A percentile compares a stretch with the other conserved stretches of the same genome.
Conservation (phyloP, 2,888 invertebrate species). For the Nowickia ferox region DNA sequence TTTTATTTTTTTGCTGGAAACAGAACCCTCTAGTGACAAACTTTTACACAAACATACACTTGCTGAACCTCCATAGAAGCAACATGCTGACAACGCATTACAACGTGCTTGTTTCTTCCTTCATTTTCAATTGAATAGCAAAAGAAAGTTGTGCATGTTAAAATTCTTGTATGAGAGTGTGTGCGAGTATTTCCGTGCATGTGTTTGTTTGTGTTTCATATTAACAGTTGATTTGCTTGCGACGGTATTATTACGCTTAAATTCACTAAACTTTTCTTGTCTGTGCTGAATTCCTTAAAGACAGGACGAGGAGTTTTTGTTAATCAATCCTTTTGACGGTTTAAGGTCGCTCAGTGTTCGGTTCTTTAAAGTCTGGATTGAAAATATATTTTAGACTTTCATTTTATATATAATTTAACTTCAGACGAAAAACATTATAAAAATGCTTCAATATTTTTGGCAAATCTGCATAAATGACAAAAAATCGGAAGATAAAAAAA, state of each 20-base stretch:
- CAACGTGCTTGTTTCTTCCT: slow-evolving; percentile 42
- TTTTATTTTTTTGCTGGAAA: slow-evolving; percentile 3
- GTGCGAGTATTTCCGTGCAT: slow-evolving; percentile 23
- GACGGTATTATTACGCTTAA: slow-evolving; percentile 75
- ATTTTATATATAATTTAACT: slow-evolving; percentile 62
- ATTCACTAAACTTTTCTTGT: slow-evolving; percentile 68
- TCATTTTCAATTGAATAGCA: slow-evolving; percentile 4
- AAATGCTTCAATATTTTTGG: slow-evolving; percentile 61
- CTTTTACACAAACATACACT: slow-evolving; percentile 17
- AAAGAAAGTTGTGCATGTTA: not conserved
- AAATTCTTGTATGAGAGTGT: slow-evolving; percentile 1
- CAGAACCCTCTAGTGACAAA: slow-evolving; percentile 33
- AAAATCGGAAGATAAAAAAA: not conserved
- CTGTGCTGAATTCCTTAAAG: slow-evolving; percentile 25
- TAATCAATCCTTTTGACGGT: slow-evolving; percentile 47
- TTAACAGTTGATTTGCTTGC: slow-evolving; percentile 75
- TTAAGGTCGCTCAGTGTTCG: slow-evolving; percentile 14
- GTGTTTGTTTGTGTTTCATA: slow-evolving; percentile 69
- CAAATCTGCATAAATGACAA: slow-evolving; percentile 13
- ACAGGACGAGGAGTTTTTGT: not conserved
- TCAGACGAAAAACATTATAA: slow-evolving; percentile 33
- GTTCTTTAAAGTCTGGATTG: slow-evolving; percentile 5
- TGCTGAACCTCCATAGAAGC: slow-evolving; percentile 42
- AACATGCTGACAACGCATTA: slow-evolving; percentile 68
- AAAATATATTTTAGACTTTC: slow-evolving; percentile 59